These are phyloP conservation scores for Crambe crambe DNA, from an alignment of 37 sponge, comb jelly and placozoan species.

Conservation along the genomic window DNA sequence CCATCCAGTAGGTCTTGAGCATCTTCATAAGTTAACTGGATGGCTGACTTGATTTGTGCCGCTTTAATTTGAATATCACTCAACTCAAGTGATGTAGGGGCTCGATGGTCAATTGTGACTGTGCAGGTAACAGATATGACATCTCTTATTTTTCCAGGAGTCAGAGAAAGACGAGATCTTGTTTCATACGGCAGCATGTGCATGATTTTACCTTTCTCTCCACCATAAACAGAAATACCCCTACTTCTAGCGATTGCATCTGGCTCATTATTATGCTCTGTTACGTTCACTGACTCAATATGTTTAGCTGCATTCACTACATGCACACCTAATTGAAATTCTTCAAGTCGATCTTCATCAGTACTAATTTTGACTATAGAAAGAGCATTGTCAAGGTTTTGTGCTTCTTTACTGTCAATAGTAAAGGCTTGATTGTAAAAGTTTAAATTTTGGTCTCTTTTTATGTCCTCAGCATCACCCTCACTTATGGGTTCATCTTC, in stretches of 20 bases:
- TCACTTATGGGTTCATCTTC: not conserved
- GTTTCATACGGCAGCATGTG: constrained; percentile 35
- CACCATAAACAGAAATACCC: constrained; percentile 44
- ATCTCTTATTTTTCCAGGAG: constrained; percentile 11
- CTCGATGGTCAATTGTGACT: constrained; percentile 12
- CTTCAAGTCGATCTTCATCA: not conserved
- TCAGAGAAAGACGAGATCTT: constrained; percentile 23
- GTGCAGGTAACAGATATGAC: constrained; percentile 20
- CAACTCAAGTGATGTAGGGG: not conserved
- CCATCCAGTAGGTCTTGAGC: constrained; percentile 46
- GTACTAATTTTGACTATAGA: constrained; percentile 6
- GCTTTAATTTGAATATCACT: constrained; percentile 13
- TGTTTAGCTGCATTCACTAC: constrained; percentile 50
- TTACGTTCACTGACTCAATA: too few relatives aligned
- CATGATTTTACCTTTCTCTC: not conserved
- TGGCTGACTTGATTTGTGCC: constrained; percentile 27
- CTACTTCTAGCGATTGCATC: constrained; percentile 23
- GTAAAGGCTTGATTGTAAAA: constrained; percentile 56
- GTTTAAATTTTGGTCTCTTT: not conserved
- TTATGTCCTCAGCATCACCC: not conserved
- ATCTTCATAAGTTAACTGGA: constrained; percentile 43
- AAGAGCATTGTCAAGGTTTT: constrained; percentile 72
- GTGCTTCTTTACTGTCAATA: constrained; percentile 69
- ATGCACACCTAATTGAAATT: constrained; percentile 63
- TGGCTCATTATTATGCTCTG: not conserved